These are phyloP conservation scores for Cossypha heuglini DNA, from an alignment of 2,797 vertebrate genomes.

Conservation along the genomic window DNA sequence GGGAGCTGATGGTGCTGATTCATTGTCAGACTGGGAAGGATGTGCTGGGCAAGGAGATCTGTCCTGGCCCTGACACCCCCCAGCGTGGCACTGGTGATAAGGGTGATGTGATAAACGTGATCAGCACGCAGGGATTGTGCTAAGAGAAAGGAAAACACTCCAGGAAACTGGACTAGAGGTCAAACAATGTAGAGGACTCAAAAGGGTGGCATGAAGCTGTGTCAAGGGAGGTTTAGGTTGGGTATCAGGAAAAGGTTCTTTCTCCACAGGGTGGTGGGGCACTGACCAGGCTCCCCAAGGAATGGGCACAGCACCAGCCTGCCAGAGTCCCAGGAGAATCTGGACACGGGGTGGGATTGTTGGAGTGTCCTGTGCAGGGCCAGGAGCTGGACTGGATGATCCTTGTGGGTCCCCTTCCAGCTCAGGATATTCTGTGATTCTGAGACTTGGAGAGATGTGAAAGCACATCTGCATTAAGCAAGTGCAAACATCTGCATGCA, in stretches of 20 bases:
- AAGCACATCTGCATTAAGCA: background rate
- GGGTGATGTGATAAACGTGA: background rate
- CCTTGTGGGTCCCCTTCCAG: background rate
- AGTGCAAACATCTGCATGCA: background rate
- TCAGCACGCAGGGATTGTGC: rapidly evolving
- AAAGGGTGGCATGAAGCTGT: background rate
- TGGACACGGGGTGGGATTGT: background rate
- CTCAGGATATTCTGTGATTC: background rate
- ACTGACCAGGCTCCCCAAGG: background rate
- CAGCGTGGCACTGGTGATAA: rapidly evolving
- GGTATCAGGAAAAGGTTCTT: background rate
- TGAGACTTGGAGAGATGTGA: background rate
- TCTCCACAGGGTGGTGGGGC: background rate
- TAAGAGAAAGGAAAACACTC: background rate
- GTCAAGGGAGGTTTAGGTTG: background rate
- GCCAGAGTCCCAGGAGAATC: background rate
- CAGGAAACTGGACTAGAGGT: background rate
- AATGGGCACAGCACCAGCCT: rapidly evolving
- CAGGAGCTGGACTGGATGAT: rapidly evolving
- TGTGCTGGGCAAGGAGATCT: background rate
- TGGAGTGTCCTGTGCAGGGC: background rate
- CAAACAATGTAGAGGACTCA: rapidly evolving
- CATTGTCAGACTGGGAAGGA: background rate
- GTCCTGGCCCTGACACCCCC: background rate
- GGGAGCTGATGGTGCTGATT: background rate